Percentiles rank a stretch among this genome's conserved stretches.
These are phyloP conservation scores for Pseudobourletiella spinata DNA, from an alignment of 1,140 invertebrate genomes.

Conservation along the genomic window DNA sequence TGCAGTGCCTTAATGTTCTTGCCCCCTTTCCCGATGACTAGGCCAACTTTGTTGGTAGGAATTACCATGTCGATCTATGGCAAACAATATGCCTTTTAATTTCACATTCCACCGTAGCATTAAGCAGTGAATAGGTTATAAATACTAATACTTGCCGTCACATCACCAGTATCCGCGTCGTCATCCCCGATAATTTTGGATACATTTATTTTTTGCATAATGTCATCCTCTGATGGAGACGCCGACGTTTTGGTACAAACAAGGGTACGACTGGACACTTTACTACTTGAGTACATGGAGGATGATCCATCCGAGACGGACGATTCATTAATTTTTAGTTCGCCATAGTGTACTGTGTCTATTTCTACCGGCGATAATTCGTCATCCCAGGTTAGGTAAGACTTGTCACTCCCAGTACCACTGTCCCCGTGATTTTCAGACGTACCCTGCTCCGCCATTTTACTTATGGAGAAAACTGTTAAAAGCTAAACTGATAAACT, in stretches of 20 bases:
- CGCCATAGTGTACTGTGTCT: neutral
- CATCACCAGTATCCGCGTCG: neutral
- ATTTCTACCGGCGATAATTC: neutral
- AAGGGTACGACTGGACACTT: neutral
- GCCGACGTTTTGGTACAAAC: neutral
- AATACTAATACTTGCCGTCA: neutral
- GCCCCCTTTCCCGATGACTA: slow-evolving; percentile 94
- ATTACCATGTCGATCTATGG: slow-evolving; percentile 89
- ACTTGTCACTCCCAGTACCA: too few species aligned
- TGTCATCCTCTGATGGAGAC: slow-evolving; percentile 1
- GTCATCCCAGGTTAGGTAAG: neutral
- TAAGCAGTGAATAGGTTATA: too few species aligned
- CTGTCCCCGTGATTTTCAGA: too few species aligned
- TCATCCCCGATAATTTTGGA: neutral
- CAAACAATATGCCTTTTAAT: too few species aligned
- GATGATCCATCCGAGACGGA: neutral
- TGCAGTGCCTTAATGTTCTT: slow-evolving; percentile 96
- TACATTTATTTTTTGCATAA: neutral
- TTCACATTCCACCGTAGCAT: too few species aligned
- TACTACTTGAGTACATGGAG: neutral
- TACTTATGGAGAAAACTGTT: too few species aligned
- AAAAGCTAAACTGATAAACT: too few species aligned
- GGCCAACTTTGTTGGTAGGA: slow-evolving; percentile 89
- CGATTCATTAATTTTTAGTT: too few species aligned
- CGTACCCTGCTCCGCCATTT: too few species aligned